Evolutionary conservation across 2,113 vertebrate genomes (phyloP), one percentile per base, ranked within the genome.

Genomic region (Prunella himalayana): DNA sequence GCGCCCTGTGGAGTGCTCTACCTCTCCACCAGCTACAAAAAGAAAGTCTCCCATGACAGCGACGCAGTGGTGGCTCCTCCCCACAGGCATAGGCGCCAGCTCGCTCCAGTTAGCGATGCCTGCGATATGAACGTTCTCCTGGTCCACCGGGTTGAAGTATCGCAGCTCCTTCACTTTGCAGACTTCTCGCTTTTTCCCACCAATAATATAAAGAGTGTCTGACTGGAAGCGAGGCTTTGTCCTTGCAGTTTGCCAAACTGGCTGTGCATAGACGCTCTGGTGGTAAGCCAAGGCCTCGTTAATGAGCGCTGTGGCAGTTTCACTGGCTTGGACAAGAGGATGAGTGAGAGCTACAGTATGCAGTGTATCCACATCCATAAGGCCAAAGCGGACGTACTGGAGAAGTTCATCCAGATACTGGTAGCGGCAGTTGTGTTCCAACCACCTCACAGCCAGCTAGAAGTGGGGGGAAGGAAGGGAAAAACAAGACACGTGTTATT

Each of bases 31-130:
- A 4, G 99, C 99, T 4, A 99, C 99, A 65, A 99, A 99, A 30
- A 99, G 97, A 47, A 99, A 99, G 97, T 99, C 98, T 35, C 99
- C 99, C 99, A 99, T 99, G 68, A 99, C 98, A 0, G 99, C 99
- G n/a, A 99, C 98, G 9, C 99, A 99, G 76, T 99, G 99, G 94
- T 99, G 99, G 96, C 99, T 99, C 84, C 99, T 98, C 41, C 99
- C 99, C 4, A 98, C 97, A 1, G 98, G 98, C 99, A 99, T 99
- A 10, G 99, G 98, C 0, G 98, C 98, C 90, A 99, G 98, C 95
- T 99, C 99, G 3, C 99, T 99, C 99, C 99, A 99, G 98, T 99
- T 99, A 1, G 99, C 99, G 2, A 98, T 98, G 4, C 98, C 99
- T 0, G 98, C 98, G 1, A 99, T 98, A 2, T 98, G 98, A 13